Evolutionary conservation across 1,140 invertebrate species (phyloP).

Genomic region (Cydia fagiglandana): DNA sequence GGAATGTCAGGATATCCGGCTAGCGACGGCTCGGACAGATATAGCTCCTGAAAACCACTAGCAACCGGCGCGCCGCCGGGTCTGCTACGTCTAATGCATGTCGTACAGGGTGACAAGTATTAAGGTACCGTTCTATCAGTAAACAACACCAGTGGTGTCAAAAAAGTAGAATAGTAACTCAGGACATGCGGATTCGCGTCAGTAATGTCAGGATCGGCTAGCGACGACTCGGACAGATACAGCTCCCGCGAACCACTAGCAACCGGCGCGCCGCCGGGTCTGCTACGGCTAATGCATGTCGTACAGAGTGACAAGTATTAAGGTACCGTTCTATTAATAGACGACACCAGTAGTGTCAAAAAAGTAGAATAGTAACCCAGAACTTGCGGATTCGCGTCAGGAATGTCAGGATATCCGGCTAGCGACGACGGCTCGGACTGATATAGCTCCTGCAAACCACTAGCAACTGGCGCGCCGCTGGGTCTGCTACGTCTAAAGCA

Average conservation of each 20-base stretch:
- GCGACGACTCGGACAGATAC: background rate
- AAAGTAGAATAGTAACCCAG: too few relatives aligned
- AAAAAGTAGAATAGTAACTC: background rate
- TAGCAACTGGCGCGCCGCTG: background rate
- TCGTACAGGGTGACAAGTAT: background rate
- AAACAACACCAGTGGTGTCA: background rate
- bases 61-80: background rate
- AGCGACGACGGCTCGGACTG: background rate
- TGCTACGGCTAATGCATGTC: background rate
- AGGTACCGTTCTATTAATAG: too few relatives aligned
- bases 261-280: background rate
- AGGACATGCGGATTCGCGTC: background rate
- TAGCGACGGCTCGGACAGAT: background rate
- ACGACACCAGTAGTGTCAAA: too few relatives aligned
- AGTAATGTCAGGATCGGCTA: background rate
- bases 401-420: background rate
- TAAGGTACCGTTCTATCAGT: too few relatives aligned
- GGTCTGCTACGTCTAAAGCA: background rate
- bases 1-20: background rate
- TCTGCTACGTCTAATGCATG: background rate
- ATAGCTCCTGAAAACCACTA: background rate
- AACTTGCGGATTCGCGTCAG: too few relatives aligned
- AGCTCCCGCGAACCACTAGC: background rate
- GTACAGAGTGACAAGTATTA: background rate
- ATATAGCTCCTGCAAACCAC: constrained; percentile 8